Conservation (phyloP, 2,797 vertebrate genomes). For the Uromys caudimaculatus region DNA sequence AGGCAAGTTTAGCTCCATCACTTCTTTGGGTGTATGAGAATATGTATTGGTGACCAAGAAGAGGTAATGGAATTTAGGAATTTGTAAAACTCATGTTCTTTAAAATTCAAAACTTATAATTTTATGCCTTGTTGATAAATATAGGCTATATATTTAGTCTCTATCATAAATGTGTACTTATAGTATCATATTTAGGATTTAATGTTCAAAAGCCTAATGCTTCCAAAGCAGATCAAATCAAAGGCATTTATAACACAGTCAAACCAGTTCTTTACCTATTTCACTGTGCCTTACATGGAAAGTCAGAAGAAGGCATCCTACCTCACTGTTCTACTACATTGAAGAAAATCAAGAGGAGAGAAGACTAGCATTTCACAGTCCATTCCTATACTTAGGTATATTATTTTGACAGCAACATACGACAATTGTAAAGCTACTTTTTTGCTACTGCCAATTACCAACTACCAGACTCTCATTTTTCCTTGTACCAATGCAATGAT, state of each 20-base stretch:
- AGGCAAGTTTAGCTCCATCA: background rate
- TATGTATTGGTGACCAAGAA: background rate
- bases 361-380: background rate
- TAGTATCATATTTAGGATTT: background rate
- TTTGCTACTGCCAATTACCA: background rate
- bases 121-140: background rate
- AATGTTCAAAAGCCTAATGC: background rate
- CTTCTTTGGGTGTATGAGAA: background rate
- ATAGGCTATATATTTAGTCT: background rate
- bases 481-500: background rate
- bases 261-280: background rate
- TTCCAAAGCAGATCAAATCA: background rate
- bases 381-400: background rate
- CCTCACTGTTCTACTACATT: background rate
- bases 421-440: background rate
- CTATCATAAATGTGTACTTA: background rate
- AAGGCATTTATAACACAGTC: background rate
- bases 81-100: background rate
- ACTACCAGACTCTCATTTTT: background rate
- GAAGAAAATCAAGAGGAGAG: background rate
- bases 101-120: constrained; percentile 4
- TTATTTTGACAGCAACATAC: background rate
- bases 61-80: background rate
- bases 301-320: background rate
- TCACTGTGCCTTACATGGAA: background rate